Evolutionary conservation across 92 coral and sea anemone species (phyloP).

Genomic region (Actinostola sp.): DNA sequence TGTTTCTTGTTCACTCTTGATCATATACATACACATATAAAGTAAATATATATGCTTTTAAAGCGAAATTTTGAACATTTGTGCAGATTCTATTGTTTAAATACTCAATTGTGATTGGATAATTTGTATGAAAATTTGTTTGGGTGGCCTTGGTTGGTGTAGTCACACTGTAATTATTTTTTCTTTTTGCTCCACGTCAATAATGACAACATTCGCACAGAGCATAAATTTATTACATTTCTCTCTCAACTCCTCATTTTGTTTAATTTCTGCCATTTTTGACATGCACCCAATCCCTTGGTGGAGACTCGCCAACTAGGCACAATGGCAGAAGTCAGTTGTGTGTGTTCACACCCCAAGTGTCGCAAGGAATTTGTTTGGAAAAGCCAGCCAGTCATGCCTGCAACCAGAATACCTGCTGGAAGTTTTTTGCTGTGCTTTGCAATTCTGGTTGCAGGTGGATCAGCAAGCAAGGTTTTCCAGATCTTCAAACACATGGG

Average conservation of each 20-base stretch:
- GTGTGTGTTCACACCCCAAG: neutral
- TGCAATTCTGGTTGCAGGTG: conserved; percentile 52
- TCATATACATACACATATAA: too few relatives aligned
- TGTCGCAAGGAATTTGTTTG: conserved; percentile 20
- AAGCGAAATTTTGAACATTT: too few relatives aligned
- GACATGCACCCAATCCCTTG: too few relatives aligned
- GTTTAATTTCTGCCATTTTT: too few relatives aligned
- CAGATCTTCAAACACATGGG: conserved; percentile 56
- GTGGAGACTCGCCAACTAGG: neutral
- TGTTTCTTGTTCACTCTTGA: too few relatives aligned
- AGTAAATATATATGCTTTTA: too few relatives aligned
- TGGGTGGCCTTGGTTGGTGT: too few relatives aligned
- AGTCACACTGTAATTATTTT: too few relatives aligned
- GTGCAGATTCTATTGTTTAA: too few relatives aligned
- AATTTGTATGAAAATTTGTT: too few relatives aligned
- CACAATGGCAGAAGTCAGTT: neutral
- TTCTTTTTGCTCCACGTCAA: too few relatives aligned
- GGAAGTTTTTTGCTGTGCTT: conserved; percentile 41
- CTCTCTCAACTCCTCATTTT: neutral
- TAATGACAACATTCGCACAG: neutral
- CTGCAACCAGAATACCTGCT: conserved; percentile 41
- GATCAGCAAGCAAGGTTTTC: conserved; percentile 33
- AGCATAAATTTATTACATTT: neutral
- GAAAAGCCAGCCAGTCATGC: conserved; percentile 56
- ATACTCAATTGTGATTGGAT: too few relatives aligned